phyloP scores from a whole-genome alignment of 2,113 vertebrate genomes.

The Salvelinus alpinus region DNA sequence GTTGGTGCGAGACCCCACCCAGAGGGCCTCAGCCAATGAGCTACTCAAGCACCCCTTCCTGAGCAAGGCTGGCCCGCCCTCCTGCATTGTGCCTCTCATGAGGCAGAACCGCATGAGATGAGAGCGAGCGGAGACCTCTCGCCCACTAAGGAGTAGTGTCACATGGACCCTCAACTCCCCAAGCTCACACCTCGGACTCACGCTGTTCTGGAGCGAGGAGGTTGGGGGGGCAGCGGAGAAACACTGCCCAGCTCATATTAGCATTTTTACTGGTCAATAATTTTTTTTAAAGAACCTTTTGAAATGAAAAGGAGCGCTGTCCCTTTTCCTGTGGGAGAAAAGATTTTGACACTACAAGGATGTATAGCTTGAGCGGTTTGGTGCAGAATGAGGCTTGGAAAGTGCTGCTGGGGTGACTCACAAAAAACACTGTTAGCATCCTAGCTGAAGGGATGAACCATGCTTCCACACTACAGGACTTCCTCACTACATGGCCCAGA shows the following conservation, averaged over 20 bases:
- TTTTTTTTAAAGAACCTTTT: slow-evolving; percentile 16
- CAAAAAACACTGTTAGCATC: slow-evolving; percentile 27
- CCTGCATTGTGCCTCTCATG: slow-evolving; percentile 93
- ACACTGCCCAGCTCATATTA: slow-evolving; percentile 23
- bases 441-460: slow-evolving; percentile 23
- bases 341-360: slow-evolving; percentile 41
- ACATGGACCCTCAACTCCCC: neutral
- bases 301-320: slow-evolving; percentile 17
- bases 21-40: slow-evolving; percentile 84
- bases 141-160: slow-evolving; percentile 12
- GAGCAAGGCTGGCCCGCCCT: slow-evolving; percentile 82
- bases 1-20: slow-evolving; percentile 86
- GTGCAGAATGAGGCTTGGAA: slow-evolving; percentile 40
- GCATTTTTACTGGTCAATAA: neutral
- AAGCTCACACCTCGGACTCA: neutral
- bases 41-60: slow-evolving; percentile 90
- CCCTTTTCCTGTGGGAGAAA: neutral
- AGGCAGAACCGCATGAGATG: slow-evolving; percentile 89
- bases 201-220: slow-evolving; percentile 36
- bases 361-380: slow-evolving; percentile 32
- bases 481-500: slow-evolving; percentile 9
- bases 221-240: neutral
- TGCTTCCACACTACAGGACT: slow-evolving; percentile 30
- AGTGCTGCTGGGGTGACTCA: slow-evolving; percentile 1
- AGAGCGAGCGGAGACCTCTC: slow-evolving; percentile 41